Evolutionary conservation across 2,888 invertebrate species (phyloP).

Genomic region (Drosophila melanosoma): DNA sequence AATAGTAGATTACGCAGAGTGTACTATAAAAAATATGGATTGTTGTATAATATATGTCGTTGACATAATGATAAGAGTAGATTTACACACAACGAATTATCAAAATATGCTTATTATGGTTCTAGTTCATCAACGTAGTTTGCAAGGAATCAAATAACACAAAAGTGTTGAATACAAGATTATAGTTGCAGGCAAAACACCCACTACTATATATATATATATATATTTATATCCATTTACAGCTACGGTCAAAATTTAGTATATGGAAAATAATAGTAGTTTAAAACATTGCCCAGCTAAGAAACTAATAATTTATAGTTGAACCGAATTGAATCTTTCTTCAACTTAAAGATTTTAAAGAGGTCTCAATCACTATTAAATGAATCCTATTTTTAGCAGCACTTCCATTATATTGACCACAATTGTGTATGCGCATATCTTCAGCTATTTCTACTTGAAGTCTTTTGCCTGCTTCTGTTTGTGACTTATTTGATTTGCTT

Average conservation of each 20-base stretch:
- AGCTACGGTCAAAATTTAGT: not conserved
- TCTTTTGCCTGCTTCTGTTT: slow-evolving; percentile 2
- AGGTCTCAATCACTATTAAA: not conserved
- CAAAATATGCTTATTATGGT: not conserved
- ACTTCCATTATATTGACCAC: not conserved
- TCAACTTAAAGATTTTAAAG: not conserved
- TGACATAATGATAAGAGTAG: not conserved
- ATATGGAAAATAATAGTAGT: not conserved
- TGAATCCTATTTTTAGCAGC: not conserved
- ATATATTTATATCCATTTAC: not conserved
- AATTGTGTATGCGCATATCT: not conserved
- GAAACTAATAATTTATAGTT: no score
- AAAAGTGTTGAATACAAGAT: not conserved
- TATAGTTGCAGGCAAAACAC: not conserved
- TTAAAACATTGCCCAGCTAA: not conserved
- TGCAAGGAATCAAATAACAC: not conserved
- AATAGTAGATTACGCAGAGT: not conserved
- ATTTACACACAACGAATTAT: not conserved
- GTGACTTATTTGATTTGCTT: slow-evolving; percentile 16
- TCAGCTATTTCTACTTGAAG: not conserved
- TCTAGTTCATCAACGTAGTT: not conserved
- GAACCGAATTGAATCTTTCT: not conserved
- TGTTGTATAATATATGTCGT: not conserved
- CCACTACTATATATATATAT: not conserved
- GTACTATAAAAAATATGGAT: not conserved